Conservation (phyloP, 2,888 invertebrate species). For the Eupeodes latifasciatus region DNA sequence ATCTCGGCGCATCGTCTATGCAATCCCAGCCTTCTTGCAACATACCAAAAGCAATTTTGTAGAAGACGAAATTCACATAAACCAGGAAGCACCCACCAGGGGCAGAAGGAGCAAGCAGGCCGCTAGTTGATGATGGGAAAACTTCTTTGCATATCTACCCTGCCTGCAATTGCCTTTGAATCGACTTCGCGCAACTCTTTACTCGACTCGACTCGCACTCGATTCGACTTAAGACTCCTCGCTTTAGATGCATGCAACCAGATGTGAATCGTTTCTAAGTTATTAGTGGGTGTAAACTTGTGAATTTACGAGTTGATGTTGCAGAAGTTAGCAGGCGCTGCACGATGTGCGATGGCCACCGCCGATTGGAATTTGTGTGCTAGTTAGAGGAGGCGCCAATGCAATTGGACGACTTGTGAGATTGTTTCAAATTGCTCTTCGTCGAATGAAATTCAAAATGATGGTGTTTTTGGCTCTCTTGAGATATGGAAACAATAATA, state of each 20-base stretch:
- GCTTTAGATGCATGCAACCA: constrained; percentile 72
- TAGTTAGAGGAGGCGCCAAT: constrained; percentile 70
- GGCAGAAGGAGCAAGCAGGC: constrained; percentile 7
- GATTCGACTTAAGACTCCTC: not conserved
- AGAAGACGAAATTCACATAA: constrained; percentile 36
- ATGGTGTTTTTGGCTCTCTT: not conserved
- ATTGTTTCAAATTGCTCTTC: constrained; percentile 51
- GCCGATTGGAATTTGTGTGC: constrained; percentile 63
- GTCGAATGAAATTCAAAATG: constrained; percentile 11
- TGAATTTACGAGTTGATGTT: constrained; percentile 75
- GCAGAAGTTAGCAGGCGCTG: constrained; percentile 68
- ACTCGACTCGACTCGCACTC: not conserved
- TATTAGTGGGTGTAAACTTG: constrained; percentile 76
- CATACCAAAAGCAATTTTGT: constrained; percentile 46
- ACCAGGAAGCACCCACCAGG: constrained; percentile 18
- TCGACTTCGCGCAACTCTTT: too few relatives aligned
- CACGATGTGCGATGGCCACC: constrained; percentile 64
- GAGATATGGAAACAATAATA: not conserved
- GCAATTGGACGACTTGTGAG: constrained; percentile 56
- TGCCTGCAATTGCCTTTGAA: constrained; percentile 15
- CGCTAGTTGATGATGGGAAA: constrained; percentile 28
- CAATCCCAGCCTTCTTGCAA: not conserved
- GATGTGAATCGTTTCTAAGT: constrained; percentile 72
- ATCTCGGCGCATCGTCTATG: not conserved
- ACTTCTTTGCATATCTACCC: constrained; percentile 58